A percentile compares a stretch with the other conserved stretches of the same genome.
These are phyloP conservation scores for Psephotus haematonotus DNA, from an alignment of 2,113 vertebrate genomes.

Conservation along the genomic window DNA sequence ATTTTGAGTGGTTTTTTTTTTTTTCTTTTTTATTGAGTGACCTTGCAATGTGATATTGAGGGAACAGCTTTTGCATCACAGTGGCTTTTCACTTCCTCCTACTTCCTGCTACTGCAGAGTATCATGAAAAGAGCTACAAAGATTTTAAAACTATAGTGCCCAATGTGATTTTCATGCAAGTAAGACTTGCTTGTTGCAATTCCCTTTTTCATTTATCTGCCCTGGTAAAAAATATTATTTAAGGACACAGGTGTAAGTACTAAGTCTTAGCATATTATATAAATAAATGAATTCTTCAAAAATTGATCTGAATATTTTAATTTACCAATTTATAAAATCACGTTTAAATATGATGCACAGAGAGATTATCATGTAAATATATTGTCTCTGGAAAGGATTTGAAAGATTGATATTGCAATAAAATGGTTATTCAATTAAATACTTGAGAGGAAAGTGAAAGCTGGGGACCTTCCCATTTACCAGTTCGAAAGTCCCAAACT, in stretches of 20 bases:
- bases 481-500: neutral
- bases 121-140: neutral
- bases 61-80: neutral
- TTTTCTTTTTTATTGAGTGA: neutral
- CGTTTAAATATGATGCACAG: neutral
- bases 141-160: neutral
- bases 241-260: neutral
- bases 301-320: neutral
- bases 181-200: neutral
- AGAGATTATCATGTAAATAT: neutral
- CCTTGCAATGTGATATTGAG: neutral
- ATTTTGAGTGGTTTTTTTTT: neutral
- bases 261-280: neutral
- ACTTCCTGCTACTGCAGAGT: neutral
- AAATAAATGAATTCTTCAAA: neutral
- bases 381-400: neutral
- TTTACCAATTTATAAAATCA: neutral
- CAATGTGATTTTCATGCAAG: neutral
- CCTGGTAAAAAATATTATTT: neutral
- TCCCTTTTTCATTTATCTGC: neutral
- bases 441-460: neutral
- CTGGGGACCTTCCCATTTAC: neutral
- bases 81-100: neutral
- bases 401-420: neutral
- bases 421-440: neutral